phyloP scores from a whole-genome alignment of 2,888 invertebrate species.

The Andrena minutula region DNA sequence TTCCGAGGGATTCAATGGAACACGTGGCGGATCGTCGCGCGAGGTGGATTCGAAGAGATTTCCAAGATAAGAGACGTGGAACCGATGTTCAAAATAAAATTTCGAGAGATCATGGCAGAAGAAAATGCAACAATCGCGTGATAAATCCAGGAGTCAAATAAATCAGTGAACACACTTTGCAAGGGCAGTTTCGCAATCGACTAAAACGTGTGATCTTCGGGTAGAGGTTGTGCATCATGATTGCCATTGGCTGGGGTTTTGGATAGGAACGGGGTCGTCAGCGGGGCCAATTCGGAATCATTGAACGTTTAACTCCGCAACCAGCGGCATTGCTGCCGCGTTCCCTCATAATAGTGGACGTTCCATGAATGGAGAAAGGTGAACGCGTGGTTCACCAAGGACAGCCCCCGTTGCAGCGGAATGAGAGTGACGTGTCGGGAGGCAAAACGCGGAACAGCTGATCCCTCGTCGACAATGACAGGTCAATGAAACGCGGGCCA shows the following conservation, averaged over 20 bases:
- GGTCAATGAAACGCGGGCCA: slow-evolving; percentile 60
- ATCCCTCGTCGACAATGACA: slow-evolving; percentile 60
- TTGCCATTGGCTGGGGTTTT: slow-evolving; percentile 17
- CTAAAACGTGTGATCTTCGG: neutral
- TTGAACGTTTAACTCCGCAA: slow-evolving; percentile 25
- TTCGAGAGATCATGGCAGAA: too few relatives aligned
- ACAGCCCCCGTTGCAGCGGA: slow-evolving; percentile 39
- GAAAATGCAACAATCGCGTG: too few relatives aligned
- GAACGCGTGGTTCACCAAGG: slow-evolving; percentile 55
- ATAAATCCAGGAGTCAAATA: too few relatives aligned
- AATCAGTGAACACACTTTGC: too few relatives aligned
- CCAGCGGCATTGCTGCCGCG: slow-evolving; percentile 19
- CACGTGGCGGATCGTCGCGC: neutral
- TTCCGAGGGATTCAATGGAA: slow-evolving; percentile 20
- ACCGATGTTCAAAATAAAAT: too few relatives aligned
- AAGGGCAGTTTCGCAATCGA: too few relatives aligned
- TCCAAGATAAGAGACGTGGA: too few relatives aligned
- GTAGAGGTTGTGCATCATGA: slow-evolving; percentile 13
- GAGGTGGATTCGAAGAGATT: neutral
- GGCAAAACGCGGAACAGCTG: slow-evolving; percentile 60
- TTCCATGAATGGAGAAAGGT: slow-evolving; percentile 50
- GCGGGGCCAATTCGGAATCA: slow-evolving; percentile 33
- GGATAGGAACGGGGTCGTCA: slow-evolving; percentile 40
- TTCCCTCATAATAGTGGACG: slow-evolving; percentile 14
- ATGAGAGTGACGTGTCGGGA: slow-evolving; percentile 24